Evolutionary conservation across 2,888 invertebrate genomes (phyloP).

Genomic region (Hydriomena furcata): DNA sequence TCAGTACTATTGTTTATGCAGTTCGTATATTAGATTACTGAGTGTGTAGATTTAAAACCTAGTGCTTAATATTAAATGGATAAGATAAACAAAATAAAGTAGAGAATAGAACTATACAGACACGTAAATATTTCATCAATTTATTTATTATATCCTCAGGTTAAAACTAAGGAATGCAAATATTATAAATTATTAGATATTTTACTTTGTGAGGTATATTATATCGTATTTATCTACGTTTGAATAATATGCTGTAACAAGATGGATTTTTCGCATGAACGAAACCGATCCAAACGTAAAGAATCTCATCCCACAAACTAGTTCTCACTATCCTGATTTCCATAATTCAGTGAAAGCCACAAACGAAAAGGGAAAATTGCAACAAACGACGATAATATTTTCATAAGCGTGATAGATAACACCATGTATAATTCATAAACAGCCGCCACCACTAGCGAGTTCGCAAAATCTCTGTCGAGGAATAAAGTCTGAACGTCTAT

Average conservation of each 20-base stretch:
- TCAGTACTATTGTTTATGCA: conserved; percentile 26
- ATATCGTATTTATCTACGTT: too few species aligned
- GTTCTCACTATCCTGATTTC: conserved; percentile 4
- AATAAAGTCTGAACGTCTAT: conserved; percentile 76
- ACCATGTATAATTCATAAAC: conserved; percentile 26
- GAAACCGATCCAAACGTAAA: neutral
- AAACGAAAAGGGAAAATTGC: conserved; percentile 9
- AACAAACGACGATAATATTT: conserved; percentile 23
- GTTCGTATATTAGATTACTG: conserved; percentile 24
- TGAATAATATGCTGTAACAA: neutral
- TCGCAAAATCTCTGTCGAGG: conserved; percentile 65
- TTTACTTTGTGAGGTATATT: too few species aligned
- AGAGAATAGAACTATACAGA: too few species aligned
- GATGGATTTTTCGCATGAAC: too few species aligned
- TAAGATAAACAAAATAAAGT: too few species aligned
- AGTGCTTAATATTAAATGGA: too few species aligned
- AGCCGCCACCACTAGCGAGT: conserved; percentile 37
- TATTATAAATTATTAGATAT: too few species aligned
- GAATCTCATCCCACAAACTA: neutral
- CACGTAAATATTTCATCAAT: too few species aligned
- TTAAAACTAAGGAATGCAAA: too few species aligned
- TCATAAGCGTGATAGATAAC: conserved; percentile 26
- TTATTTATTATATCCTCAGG: too few species aligned
- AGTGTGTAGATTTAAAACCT: conserved; percentile 18
- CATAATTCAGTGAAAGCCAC: conserved; percentile 11